These are phyloP conservation scores for Drosophila paracracens DNA, from an alignment of 2,888 invertebrate genomes.

Conservation along the genomic window DNA sequence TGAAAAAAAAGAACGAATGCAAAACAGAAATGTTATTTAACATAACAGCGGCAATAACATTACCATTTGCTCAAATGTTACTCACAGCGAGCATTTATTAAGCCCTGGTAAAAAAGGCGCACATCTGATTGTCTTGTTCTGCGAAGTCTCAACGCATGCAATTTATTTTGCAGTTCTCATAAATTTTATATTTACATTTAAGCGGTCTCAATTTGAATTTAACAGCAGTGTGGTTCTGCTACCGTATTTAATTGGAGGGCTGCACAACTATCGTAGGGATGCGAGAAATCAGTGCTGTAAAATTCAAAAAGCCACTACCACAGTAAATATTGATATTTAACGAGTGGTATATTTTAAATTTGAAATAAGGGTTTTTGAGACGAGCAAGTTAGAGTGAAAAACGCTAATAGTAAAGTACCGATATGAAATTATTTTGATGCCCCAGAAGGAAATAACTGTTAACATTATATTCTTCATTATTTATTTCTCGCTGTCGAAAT, in stretches of 20 bases:
- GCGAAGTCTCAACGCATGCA: background rate
- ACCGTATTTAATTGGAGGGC: background rate
- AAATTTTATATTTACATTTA: background rate
- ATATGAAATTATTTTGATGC: background rate
- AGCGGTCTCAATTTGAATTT: slow-evolving; percentile 8
- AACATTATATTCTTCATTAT: background rate
- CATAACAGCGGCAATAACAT: slow-evolving; percentile 54
- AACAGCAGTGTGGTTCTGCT: background rate
- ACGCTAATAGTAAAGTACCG: background rate
- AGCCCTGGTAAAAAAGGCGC: background rate
- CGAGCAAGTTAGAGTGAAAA: background rate
- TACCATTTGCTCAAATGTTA: slow-evolving; percentile 41
- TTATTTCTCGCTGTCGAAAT: background rate
- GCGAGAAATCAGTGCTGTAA: background rate
- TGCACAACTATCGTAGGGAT: slow-evolving; percentile 12
- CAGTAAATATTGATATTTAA: background rate
- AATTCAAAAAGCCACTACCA: background rate
- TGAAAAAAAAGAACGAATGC: slow-evolving; percentile 67
- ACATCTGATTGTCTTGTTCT: background rate
- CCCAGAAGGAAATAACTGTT: background rate
- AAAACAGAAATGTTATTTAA: slow-evolving; percentile 66
- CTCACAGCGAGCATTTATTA: slow-evolving; percentile 16
- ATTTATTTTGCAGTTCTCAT: background rate
- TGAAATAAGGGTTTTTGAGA: background rate
- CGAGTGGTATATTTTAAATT: background rate